Conservation (phyloP, 2,797 vertebrate species). For the Xenentodon cancila region DNA sequence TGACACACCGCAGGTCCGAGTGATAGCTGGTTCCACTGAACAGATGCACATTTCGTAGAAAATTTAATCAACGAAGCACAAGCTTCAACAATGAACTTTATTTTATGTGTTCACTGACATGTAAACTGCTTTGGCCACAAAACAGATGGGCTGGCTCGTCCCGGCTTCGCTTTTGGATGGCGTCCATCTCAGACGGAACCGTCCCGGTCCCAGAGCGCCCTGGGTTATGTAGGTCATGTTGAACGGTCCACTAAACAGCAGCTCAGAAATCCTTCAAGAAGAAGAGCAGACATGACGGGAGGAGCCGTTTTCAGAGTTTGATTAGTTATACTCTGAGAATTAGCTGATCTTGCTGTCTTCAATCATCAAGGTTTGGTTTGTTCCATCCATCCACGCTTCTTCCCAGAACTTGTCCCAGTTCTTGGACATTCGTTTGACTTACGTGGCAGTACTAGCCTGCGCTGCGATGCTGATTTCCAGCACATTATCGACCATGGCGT, state of each 20-base stretch:
- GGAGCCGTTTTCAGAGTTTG: too few relatives aligned
- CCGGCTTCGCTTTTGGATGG: background rate
- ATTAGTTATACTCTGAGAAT: too few relatives aligned
- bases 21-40: background rate
- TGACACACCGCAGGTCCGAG: background rate
- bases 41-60: too few relatives aligned
- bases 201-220: rapidly evolving
- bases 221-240: background rate
- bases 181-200: conserved; percentile 5
- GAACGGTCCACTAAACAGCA: background rate
- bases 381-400: too few relatives aligned
- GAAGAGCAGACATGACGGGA: too few relatives aligned
- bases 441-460: conserved; percentile 13
- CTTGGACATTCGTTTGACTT: background rate
- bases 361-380: too few relatives aligned
- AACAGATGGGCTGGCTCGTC: background rate
- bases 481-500: background rate
- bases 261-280: conserved; percentile 8
- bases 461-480: conserved; percentile 38
- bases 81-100: too few relatives aligned
- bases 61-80: too few relatives aligned
- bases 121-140: conserved; percentile 1
- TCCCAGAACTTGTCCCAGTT: too few relatives aligned
- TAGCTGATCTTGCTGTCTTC: too few relatives aligned
- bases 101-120: background rate